phyloP scores from a whole-genome alignment of 2,113 vertebrate species.

The Microcebus griseorufus region DNA sequence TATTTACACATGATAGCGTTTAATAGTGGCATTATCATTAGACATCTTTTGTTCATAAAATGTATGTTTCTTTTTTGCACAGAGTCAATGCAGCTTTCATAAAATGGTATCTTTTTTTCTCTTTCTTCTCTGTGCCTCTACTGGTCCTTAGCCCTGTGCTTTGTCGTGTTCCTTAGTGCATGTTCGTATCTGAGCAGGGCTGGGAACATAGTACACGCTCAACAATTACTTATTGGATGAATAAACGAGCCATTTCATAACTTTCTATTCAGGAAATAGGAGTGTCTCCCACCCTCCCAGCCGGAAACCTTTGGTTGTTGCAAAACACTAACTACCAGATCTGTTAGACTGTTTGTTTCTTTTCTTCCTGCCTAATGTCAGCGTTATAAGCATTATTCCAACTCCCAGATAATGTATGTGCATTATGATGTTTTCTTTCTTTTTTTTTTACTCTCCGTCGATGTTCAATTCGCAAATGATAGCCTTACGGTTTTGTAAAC shows the following conservation, averaged over 20 bases:
- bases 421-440: conserved; percentile 44
- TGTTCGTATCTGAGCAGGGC: not conserved
- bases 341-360: conserved; percentile 77
- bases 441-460: conserved; percentile 51
- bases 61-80: not conserved
- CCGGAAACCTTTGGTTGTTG: conserved; percentile 61
- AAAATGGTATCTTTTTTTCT: not conserved
- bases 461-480: conserved; percentile 82
- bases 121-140: not conserved
- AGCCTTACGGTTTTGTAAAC: conserved; percentile 81
- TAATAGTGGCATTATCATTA: not conserved
- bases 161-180: not conserved
- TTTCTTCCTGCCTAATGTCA: conserved; percentile 62
- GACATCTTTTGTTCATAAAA: not conserved
- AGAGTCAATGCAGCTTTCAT: not conserved
- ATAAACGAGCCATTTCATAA: conserved; percentile 38
- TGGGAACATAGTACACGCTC: not conserved
- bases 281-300: conserved; percentile 26
- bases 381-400: conserved; percentile 69
- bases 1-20: not conserved
- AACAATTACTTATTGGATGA: conserved; percentile 14
- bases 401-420: conserved; percentile 65
- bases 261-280: conserved; percentile 50
- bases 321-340: conserved; percentile 62
- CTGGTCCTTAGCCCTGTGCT: not conserved